phyloP scores from a whole-genome alignment of 2,888 invertebrate genomes.

The Polylopha cassiicola region DNA sequence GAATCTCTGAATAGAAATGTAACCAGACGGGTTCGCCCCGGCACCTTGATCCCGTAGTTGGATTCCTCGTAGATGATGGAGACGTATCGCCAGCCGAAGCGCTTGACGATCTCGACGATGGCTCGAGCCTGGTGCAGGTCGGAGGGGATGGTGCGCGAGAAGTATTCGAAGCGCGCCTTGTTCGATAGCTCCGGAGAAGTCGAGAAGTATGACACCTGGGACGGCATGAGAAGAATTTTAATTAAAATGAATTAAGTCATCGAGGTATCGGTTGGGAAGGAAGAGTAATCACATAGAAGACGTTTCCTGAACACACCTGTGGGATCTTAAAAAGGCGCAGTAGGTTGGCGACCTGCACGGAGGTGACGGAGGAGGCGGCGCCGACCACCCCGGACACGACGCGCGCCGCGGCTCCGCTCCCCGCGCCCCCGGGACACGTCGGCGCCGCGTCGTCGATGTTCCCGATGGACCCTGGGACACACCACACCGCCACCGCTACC shows the following conservation, averaged over 20 bases:
- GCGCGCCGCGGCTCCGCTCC: constrained; percentile 92
- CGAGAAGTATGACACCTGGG: constrained; percentile 96
- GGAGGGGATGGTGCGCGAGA: constrained; percentile 95
- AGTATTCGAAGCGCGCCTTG: constrained; percentile 95
- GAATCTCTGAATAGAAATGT: no score
- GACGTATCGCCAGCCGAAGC: constrained; percentile 94
- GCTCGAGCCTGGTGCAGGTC: constrained; percentile 96
- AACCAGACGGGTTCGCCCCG: constrained; percentile 94
- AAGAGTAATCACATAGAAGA: neutral
- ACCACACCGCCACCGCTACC: neutral
- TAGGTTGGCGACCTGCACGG: constrained; percentile 93
- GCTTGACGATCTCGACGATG: constrained; percentile 94
- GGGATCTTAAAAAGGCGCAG: constrained; percentile 95
- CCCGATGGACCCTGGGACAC: constrained; percentile 88
- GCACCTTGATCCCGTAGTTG: constrained; percentile 97
- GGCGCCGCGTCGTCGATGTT: constrained; percentile 94
- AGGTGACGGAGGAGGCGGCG: constrained; percentile 90
- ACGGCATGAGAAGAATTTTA: constrained; percentile 78
- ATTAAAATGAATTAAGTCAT: neutral
- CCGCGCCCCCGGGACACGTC: no score
- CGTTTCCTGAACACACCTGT: constrained; percentile 68
- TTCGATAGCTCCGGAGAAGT: constrained; percentile 95
- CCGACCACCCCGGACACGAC: constrained; percentile 70
- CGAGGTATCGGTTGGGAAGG: neutral
- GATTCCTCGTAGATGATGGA: constrained; percentile 97